Base-by-base conservation (phyloP, 1,140 invertebrate species). In the Micrasema longulum region DNA sequence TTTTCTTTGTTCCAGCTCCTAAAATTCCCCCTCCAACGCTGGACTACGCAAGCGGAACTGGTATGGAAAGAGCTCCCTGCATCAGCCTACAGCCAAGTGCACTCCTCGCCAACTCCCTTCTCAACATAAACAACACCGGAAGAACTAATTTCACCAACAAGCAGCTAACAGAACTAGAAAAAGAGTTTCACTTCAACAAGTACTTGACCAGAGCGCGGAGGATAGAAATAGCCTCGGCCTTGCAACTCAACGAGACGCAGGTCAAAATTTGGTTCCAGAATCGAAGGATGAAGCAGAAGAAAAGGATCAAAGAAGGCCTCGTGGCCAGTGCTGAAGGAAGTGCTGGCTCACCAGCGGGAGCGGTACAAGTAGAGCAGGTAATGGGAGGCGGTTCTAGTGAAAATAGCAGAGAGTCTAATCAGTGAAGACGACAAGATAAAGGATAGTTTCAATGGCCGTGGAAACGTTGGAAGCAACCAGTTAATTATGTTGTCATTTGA, bases 111-210 rank as follows among this genome's bases (percentile, higher is more conserved):
- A 88, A 85, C 79, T 83, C 86, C 2, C 79, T 87, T 53, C 84
- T 88, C 72, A 87, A 88, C 78, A 86, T 92, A 64, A 94, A 93
- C 82, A 93, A 93, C 80, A 93, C 95, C 4, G 95, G 95, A 20
- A 88, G 97, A 26, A 99, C 97, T 2, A 99, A 99, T 84, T 99
- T 99, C 85, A 99, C 96, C 60, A 99, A 98, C 81, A 99, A 99
- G 84, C 98, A 99, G 82, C 89, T 99, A 53, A 99, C 97, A 0
- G 98, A 99, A 84, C 87, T 99, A 74, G 97, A 99, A 81, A 99
- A 99, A 82, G 97, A 99, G 84, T 99, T 99, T 84, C 97, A 99
- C 84, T 99, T 98, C 84, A 99, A 99, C 86, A 98, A 98, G 85
- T 99, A 99, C 87, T 89, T 99, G 77, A 99, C 97, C 1, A 87